Percentiles rank a stretch among this genome's conserved stretches.
Evolutionary conservation across 2,113 vertebrate genomes (phyloP).

Genomic region (Corythaixoides concolor): DNA sequence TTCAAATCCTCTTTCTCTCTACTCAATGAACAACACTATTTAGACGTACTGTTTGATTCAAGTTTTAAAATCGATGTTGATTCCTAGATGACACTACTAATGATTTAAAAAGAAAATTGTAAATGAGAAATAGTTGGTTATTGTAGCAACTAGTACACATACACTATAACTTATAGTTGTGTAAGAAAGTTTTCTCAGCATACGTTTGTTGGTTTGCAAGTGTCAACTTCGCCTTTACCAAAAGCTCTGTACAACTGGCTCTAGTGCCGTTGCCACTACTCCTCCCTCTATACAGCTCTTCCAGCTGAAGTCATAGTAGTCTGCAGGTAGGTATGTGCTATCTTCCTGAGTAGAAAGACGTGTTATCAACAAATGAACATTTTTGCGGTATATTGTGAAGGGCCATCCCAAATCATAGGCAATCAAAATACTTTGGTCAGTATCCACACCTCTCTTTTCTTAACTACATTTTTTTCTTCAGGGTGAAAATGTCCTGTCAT

Average conservation of each 20-base stretch:
- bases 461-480: background rate
- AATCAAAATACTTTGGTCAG: background rate
- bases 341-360: background rate
- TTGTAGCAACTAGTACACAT: background rate
- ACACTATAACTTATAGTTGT: background rate
- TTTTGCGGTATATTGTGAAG: background rate
- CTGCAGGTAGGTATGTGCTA: background rate
- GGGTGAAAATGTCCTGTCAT: background rate
- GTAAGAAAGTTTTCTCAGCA: background rate
- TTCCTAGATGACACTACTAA: background rate
- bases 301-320: background rate
- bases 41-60: background rate
- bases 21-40: slow-evolving; percentile 27
- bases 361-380: background rate
- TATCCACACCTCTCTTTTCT: background rate
- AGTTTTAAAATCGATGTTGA: background rate
- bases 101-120: background rate
- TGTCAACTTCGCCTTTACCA: background rate
- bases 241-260: background rate
- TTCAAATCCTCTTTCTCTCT: background rate
- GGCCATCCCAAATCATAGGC: background rate
- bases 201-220: background rate
- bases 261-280: background rate
- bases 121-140: background rate
- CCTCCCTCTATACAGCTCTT: background rate